Base-by-base conservation (phyloP, 2,888 invertebrate species). In the Volucella zonaria region DNA sequence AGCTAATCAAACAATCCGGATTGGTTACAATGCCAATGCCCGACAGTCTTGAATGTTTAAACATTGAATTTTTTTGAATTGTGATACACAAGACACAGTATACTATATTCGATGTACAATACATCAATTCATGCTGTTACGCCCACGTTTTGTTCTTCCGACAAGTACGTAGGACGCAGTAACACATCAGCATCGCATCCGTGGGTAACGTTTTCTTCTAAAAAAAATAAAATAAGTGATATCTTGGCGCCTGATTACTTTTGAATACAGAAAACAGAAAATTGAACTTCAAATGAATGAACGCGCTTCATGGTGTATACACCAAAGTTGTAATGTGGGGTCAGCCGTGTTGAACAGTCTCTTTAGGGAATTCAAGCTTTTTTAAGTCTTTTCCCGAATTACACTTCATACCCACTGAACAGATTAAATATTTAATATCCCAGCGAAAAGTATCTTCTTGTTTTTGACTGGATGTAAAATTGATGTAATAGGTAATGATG, bases 361-460 rank as follows among this genome's bases (percentile, higher is more conserved):
- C 68, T 70, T 70, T 18, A 40, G 18, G 38, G 40, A 70, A 70
- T 31, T 45, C 58, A 18, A n/a, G 18, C 15, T 4, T 10, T 61
- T 14, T 31, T 1, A 6, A 31, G 23, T 71, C 12, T 42, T 71
- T 11, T 42, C 18, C 42, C 42, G 51, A 59, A 59, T 61, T 42
- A 51, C 31, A 62, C 62, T 54, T 45, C 43, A 47, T 54, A 64
- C 54, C 64, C 74, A 74, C 18, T 74, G 74, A 74, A 74, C 40
- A 12, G 64, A 74, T 64, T 74, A 74, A 74, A 74, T 64, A 74
- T 74, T 74, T 56, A 40, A 64, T 64, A 31, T 31, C 43, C 51
- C 52, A 71, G 59, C 51, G 61, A 71, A 61, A 71, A 52, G 14
- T 18, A 18, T 31, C 12, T 4, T 15, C 14, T 14, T 38, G 9